Evolutionary conservation across 2,113 vertebrate genomes (phyloP), one percentile per base, ranked within the genome.

Genomic region (Zosterops lateralis): DNA sequence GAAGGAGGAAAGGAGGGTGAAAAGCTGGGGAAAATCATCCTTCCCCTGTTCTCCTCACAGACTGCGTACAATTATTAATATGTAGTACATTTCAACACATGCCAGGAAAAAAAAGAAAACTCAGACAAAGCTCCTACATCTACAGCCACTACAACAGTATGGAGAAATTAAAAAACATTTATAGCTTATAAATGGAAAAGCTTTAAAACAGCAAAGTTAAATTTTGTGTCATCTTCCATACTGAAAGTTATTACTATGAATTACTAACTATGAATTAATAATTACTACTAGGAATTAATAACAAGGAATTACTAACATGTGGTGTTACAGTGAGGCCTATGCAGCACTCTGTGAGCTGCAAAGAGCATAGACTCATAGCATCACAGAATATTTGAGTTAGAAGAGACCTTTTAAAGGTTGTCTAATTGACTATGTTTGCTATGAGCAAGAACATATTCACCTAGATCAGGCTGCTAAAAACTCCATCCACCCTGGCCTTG

Each of bases 141-240:
- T 65, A 81, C 82, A 87, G 64, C 34, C 36, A 14, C 34, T 82
- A 51, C 36, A 72, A 77, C 1, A 74, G 48, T 42, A 61, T 50
- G 29, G 7, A 80, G 64, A 92, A 96, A 68, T 47, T 47, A 47
- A 17, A 45, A 45, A 95, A 92, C 5, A 38, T 57, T 91, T 64
- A 82, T 70, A 66, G 67, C 6, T 9, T 13, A 29, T 29, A 73
- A 85, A 74, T 38, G 22, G 48, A 64, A 68, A 84, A 67, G 9
- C 28, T 67, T 88, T 74, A 20, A 44, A 93, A 40, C 17, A 84
- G 14, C 6, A 62, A 71, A 92, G 26, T 31, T 90, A 76, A 28
- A 82, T 34, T 95, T 94, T 89, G 48, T 90, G 74, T 10, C 58
- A 42, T 44, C 36, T 92, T 93, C 85, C 72, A n/a, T 96, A 90